Percentiles rank a stretch among this genome's conserved stretches.
These are phyloP conservation scores for Tenthredo amoena DNA, from an alignment of 2,888 invertebrate species.

Conservation along the genomic window DNA sequence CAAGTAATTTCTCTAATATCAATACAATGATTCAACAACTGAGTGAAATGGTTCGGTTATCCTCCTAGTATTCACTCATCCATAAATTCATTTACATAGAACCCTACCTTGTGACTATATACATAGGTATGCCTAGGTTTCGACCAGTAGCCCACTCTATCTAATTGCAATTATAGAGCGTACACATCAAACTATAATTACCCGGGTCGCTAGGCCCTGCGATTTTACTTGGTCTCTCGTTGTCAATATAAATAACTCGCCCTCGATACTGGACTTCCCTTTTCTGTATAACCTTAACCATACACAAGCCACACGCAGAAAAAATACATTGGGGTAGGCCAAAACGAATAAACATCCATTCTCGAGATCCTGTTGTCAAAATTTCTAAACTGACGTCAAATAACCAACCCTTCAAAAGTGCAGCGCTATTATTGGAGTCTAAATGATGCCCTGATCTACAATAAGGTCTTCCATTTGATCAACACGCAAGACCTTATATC, in stretches of 20 bases:
- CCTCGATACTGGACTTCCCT: not conserved
- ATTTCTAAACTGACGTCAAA: not conserved
- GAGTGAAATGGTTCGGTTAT: not conserved
- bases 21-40: not conserved
- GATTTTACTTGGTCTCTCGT: not conserved
- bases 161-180: slow-evolving; percentile 29
- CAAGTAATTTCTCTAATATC: not conserved
- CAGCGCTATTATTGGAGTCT: too few species aligned
- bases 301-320: not conserved
- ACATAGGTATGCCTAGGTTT: too few species aligned
- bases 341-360: not conserved
- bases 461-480: too few species aligned
- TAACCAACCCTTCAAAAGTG: not conserved
- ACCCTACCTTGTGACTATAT: not conserved
- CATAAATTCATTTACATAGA: slow-evolving; percentile 7
- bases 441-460: too few species aligned
- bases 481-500: too few species aligned
- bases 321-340: not conserved
- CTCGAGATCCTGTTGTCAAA: not conserved
- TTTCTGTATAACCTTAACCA: not conserved
- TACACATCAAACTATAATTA: slow-evolving; percentile 16
- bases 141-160: not conserved
- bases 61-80: not conserved
- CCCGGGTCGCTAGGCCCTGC: not conserved
- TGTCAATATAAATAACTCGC: not conserved